A percentile compares a stretch with the other conserved stretches of the same genome.
Evolutionary conservation across 2,888 invertebrate genomes (phyloP).

Genomic region (Lochmaea crataegi): DNA sequence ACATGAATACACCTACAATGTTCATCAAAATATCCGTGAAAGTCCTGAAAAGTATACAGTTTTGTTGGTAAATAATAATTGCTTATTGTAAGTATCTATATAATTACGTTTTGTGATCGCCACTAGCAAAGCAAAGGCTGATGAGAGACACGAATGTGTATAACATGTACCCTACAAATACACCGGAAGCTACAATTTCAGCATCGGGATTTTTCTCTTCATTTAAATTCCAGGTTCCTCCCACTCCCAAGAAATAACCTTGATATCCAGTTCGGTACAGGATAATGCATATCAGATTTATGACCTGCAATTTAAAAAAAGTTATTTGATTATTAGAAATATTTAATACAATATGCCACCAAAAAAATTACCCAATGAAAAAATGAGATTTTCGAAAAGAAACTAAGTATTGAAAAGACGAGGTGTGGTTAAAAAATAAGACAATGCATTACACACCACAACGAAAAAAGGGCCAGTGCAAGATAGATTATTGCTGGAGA

Average conservation of each 20-base stretch:
- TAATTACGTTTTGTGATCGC: constrained; percentile 78
- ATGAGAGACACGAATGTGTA: constrained; percentile 83
- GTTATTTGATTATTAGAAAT: background rate
- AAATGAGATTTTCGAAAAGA: too few relatives aligned
- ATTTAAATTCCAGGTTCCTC: constrained; percentile 90
- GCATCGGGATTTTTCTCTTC: constrained; percentile 89
- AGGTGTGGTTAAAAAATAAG: too few relatives aligned
- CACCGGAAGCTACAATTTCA: constrained; percentile 89
- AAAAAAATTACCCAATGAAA: too few relatives aligned
- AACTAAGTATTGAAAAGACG: too few relatives aligned
- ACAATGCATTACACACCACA: too few relatives aligned
- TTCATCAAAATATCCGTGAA: constrained; percentile 88
- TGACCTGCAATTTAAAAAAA: constrained; percentile 69
- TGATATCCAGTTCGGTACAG: constrained; percentile 85
- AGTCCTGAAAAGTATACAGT: constrained; percentile 69
- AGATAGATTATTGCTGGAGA: too few relatives aligned
- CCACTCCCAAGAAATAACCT: constrained; percentile 87
- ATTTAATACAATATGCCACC: too few relatives aligned
- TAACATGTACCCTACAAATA: constrained; percentile 87
- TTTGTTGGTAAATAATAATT: background rate
- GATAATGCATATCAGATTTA: constrained; percentile 83
- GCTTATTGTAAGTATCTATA: too few relatives aligned
- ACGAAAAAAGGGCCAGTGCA: too few relatives aligned
- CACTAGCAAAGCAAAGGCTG: constrained; percentile 80
- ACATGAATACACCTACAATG: constrained; percentile 85